Conservation (phyloP, 35 echinoderm and acorn worm species). For the Anneissia japonica region DNA sequence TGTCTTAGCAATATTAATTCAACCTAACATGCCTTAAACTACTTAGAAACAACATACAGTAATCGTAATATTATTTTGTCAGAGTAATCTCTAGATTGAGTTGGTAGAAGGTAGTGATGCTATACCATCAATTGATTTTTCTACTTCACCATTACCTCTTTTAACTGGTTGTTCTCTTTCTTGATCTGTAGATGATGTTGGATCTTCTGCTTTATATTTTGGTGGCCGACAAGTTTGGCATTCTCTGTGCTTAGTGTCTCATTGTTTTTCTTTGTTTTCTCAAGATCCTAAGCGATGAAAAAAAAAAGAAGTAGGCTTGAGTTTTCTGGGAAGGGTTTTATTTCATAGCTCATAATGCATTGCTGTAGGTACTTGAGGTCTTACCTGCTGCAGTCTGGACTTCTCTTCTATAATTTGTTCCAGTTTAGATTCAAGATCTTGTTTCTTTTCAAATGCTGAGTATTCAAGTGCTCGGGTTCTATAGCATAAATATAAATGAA, state of each 20-base stretch:
- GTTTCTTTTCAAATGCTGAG: slow-evolving; percentile 78
- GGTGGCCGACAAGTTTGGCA: slow-evolving; percentile 74
- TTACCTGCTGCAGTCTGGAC: slow-evolving; percentile 56
- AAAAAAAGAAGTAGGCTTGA: too few relatives aligned
- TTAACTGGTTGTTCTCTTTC: slow-evolving; percentile 53
- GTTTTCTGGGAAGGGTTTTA: too few relatives aligned
- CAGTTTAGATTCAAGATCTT: slow-evolving; percentile 59
- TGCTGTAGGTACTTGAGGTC: too few relatives aligned
- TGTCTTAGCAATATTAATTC: too few relatives aligned
- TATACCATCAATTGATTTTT: too few relatives aligned
- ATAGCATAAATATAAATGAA: neutral
- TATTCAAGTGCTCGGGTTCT: slow-evolving; percentile 64
- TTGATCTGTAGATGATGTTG: slow-evolving; percentile 71
- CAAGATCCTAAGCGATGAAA: slow-evolving; percentile 35
- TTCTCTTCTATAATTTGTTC: slow-evolving; percentile 67
- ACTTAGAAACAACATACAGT: too few relatives aligned
- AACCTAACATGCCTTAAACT: too few relatives aligned
- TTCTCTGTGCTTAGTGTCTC: slow-evolving; percentile 48
- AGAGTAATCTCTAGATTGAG: too few relatives aligned
- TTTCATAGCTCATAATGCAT: too few relatives aligned
- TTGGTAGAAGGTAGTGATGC: too few relatives aligned
- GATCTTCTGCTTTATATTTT: slow-evolving; percentile 92
- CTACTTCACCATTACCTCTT: slow-evolving; percentile 89
- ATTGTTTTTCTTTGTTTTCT: slow-evolving; percentile 48
- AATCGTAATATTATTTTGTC: too few relatives aligned